A percentile compares a stretch with the other conserved stretches of the same genome.
These are phyloP conservation scores for Xiphophorus hellerii DNA, from an alignment of 2,113 vertebrate genomes.

Conservation along the genomic window DNA sequence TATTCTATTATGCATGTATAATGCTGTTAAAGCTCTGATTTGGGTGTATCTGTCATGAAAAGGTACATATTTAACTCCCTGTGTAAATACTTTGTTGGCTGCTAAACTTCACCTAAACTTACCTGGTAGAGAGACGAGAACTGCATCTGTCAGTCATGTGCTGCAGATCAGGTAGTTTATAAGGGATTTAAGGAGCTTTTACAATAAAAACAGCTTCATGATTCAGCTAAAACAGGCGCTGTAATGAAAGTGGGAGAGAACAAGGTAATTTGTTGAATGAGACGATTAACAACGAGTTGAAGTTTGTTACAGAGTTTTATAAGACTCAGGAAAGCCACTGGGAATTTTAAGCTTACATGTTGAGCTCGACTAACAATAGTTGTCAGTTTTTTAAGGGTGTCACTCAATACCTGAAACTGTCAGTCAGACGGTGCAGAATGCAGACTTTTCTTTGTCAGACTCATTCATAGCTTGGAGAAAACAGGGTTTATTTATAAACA, in stretches of 20 bases:
- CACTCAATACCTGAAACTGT: not conserved
- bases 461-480: not conserved
- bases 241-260: not conserved
- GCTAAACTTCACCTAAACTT: not conserved
- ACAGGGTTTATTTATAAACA: not conserved
- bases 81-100: not conserved
- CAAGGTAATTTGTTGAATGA: not conserved
- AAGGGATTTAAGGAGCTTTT: not conserved
- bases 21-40: not conserved
- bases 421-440: not conserved
- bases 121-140: not conserved
- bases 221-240: not conserved
- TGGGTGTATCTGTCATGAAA: not conserved
- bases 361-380: not conserved
- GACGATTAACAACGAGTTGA: not conserved
- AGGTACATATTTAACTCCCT: not conserved
- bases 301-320: not conserved
- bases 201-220: not conserved
- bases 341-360: not conserved
- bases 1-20: not conserved
- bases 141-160: constrained; percentile 1
- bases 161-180: not conserved
- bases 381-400: not conserved
- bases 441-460: not conserved
- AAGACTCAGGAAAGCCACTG: not conserved